Evolutionary conservation across 2,888 invertebrate species (phyloP).

Genomic region (Drosophila crucigera): DNA sequence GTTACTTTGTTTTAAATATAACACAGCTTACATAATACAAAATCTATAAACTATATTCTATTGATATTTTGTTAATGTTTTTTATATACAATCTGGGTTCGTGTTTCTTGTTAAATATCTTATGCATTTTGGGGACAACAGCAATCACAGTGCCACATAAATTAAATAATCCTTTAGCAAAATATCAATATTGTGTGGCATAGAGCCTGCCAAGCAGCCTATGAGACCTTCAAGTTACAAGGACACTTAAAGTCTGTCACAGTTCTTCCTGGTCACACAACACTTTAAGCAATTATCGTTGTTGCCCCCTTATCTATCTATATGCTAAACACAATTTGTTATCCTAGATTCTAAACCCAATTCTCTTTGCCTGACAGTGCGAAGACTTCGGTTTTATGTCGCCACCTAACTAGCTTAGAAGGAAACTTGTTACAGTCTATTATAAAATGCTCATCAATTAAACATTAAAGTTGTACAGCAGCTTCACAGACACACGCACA

Average conservation of each 20-base stretch:
- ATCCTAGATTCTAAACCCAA: slow-evolving; percentile 26
- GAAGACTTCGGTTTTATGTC: slow-evolving; percentile 31
- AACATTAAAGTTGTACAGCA: slow-evolving; percentile 32
- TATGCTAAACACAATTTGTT: slow-evolving; percentile 16
- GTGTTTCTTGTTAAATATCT: slow-evolving; percentile 25
- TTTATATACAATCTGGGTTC: slow-evolving; percentile 52
- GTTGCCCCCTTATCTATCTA: slow-evolving; percentile 39
- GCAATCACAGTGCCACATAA: slow-evolving; percentile 21
- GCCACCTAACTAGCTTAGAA: slow-evolving; percentile 70
- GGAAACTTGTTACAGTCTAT: slow-evolving; percentile 80
- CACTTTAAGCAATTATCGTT: slow-evolving; percentile 3
- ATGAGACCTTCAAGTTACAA: slow-evolving; percentile 5
- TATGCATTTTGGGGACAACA: slow-evolving; percentile 30
- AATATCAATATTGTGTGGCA: slow-evolving; percentile 45
- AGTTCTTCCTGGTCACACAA: not conserved
- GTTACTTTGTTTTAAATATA: slow-evolving; percentile 36
- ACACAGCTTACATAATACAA: slow-evolving; percentile 40
- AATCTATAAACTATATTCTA: slow-evolving; percentile 37
- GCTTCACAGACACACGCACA: slow-evolving; percentile 18
- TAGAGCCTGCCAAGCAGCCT: slow-evolving; percentile 14
- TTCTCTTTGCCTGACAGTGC: slow-evolving; percentile 14
- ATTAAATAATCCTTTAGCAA: slow-evolving; percentile 27
- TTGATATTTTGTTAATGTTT: slow-evolving; percentile 40
- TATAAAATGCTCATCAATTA: slow-evolving; percentile 71
- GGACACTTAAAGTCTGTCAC: not conserved